Base-by-base conservation (phyloP, 2,888 invertebrate species). In the Cataglyphis albicans region DNA sequence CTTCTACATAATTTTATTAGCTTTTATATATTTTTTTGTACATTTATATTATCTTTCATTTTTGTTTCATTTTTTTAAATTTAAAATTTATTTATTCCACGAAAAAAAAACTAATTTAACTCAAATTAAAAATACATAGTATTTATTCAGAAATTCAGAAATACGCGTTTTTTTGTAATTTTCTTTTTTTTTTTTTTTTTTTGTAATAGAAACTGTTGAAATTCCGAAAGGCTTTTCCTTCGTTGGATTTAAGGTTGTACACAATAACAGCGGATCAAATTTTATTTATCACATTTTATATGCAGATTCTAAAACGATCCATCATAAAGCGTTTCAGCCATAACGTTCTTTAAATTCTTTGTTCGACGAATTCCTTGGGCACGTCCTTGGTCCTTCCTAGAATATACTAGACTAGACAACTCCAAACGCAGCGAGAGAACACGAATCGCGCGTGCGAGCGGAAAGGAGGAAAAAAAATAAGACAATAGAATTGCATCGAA, bases 371-470 rank as follows among this genome's bases (percentile, higher is more conserved):
- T 48, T 84, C 57, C 55, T 85, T 73, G 41, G 25, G 25, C 48
- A 44, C 68, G 84, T 61, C 84, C 84, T 90, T 85, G 83, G 70
- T 90, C 88, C 86, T 87, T 90, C 88, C 86, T 83, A 86, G 88
- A 89, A 89, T 32, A 64, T 63, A 9, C 15, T 35, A 35, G 35
- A 68, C 74, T 87, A 82, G 87, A 86, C 70, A 81, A 59, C 44
- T 73, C n/a, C 38, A 38, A 35, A 38, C 4, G 12, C 32, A 12
- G 5, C 35, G 44, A 48, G 25, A 68, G 63, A 38, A 55, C 48
- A 35, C 75, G 67, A 15, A 64, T 59, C 59, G 41, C 7, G 52
- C n/a, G 10, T 9, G 25, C 41, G 55, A 55, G 29, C 35, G 76
- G 29, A 41, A 78, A 70, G 21, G 3, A 61, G n/a, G 12, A 18